Evolutionary conservation across 2,888 invertebrate species (phyloP), one percentile per base, ranked within the genome.

Genomic region (Melinaea menophilus): DNA sequence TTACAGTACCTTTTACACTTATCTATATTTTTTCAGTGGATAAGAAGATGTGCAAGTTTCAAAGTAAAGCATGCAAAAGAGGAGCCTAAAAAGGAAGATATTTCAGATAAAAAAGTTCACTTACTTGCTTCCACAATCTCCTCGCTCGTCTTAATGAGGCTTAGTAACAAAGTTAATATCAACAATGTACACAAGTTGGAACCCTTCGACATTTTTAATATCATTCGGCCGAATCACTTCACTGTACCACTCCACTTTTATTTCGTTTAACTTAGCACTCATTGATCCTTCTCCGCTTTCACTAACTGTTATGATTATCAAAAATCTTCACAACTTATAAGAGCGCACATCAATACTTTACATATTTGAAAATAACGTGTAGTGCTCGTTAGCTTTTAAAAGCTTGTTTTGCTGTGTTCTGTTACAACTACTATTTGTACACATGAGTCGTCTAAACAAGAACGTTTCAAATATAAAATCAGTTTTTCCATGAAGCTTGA

Each of bases 91-190:
- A 41, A 41, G 3, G 3, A 7, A 41, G 9, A 41, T 22, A 46
- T 54, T 55, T 60, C 22, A 34, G 13, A 47, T 22, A 58, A 45
- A 57, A 51, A 58, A 22, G 37, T 45, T 41, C 67, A 86, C 89
- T 88, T 68, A 90, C 89, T 83, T 68, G 86, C 79, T 72, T 88
- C 89, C 68, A 87, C 78, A 46, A 86, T 86, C 76, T 89, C 89
- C 73, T 82, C 75, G 59, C 88, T 89, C 35, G 73, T 79, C 48
- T 77, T 68, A 72, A 88, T 80, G 72, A 86, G 66, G 61, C 75
- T 76, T 70, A 75, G 76, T 48, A 85, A 64, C 76, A 85, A 78
- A 47, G 80, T 45, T 68, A 80, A 66, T 62, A 75, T 70, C 76
- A 84, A 75, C 65, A 83, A 62, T 68, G 78, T 77, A 70, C 80